Base-by-base conservation (phyloP, 2,888 invertebrate species). In the Margaritifera margaritifera region DNA sequence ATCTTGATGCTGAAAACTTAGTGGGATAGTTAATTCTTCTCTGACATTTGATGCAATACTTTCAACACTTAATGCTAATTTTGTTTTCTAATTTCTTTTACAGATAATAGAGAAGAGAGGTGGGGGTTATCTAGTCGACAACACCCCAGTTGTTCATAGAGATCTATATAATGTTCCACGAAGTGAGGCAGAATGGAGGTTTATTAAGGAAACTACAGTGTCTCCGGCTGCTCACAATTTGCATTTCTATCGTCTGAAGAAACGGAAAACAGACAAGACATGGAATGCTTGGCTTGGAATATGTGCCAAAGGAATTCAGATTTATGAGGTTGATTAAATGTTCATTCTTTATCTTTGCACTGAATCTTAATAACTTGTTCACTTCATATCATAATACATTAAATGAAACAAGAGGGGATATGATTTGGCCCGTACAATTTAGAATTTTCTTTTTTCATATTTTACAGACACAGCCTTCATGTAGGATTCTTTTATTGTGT, bases 301-400 rank as follows among this genome's bases (percentile, higher is more conserved):
- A 70, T 96, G 97, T 87, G 95, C 97, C 61, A 94, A 94, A 87
- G 98, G 98, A 66, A 94, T 98, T 71, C 95, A 96, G 90, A 94
- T 98, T 79, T 94, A 95, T 88, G 93, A 93, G 91, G 92, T 92
- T 80, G 65, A 81, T 72, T 66, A 24, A 66, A 50, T 25, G 51
- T n/a, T 24, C 50, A n/a, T 55, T 54, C 15, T 42, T 42, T 42
- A n/a, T n/a, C 2, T 42, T 42, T 42, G 42, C 42, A 42, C 2
- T 52, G 19, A 57, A 64, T 52, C 6, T 19, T 5, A 18, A n/a
- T n/a, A 18, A 54, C n/a, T 15, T 18, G 22, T 62, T 51, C 15
- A n/a, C 5, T 52, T 4, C 18, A 6, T 8, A n/a, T n/a, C 18
- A 42, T 52, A 15, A 50, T 52, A 18, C n/a, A n/a, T 18, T 62